Conservation (phyloP, 2,797 vertebrate genomes). For the Cetoscarus ocellatus region DNA sequence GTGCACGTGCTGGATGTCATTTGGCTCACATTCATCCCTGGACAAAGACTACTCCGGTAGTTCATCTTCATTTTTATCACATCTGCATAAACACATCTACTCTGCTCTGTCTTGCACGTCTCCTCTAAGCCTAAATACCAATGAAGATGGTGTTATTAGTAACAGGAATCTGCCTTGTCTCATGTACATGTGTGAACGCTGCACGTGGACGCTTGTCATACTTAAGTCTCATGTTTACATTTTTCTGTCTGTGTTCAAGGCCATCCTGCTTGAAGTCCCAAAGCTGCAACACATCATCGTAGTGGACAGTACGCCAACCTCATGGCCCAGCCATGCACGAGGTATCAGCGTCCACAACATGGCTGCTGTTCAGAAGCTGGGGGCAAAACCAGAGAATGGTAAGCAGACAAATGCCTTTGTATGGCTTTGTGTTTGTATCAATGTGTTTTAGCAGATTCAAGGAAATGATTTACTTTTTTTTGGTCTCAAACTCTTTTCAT, state of each 20-base stretch:
- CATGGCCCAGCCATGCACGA: constrained; percentile 86
- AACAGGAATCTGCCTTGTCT: constrained; percentile 31
- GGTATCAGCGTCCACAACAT: constrained; percentile 92
- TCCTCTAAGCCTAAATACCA: constrained; percentile 28
- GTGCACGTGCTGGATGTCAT: constrained; percentile 7
- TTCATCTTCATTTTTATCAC: constrained; percentile 36
- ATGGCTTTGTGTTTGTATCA: neutral
- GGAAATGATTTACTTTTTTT: too few species aligned
- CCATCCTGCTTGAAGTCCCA: constrained; percentile 89
- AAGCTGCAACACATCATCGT: constrained; percentile 91
- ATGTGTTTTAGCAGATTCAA: neutral
- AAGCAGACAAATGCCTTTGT: constrained; percentile 21
- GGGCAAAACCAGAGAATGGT: constrained; percentile 85
- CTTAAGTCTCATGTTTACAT: neutral
- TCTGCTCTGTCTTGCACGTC: constrained; percentile 23
- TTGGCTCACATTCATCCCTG: constrained; percentile 3
- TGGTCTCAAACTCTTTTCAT: too few species aligned
- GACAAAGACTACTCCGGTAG: constrained; percentile 11
- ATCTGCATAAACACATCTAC: constrained; percentile 38
- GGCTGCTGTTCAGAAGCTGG: constrained; percentile 91
- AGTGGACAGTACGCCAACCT: constrained; percentile 87
- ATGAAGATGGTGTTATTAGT: constrained; percentile 1
- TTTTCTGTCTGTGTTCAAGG: constrained; percentile 73
- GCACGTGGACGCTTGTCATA: neutral
- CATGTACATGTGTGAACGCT: constrained; percentile 14